Percentiles rank a stretch among this genome's conserved stretches.
These are phyloP conservation scores for Microcebus griseorufus DNA, from an alignment of 2,113 vertebrate genomes.

Conservation along the genomic window DNA sequence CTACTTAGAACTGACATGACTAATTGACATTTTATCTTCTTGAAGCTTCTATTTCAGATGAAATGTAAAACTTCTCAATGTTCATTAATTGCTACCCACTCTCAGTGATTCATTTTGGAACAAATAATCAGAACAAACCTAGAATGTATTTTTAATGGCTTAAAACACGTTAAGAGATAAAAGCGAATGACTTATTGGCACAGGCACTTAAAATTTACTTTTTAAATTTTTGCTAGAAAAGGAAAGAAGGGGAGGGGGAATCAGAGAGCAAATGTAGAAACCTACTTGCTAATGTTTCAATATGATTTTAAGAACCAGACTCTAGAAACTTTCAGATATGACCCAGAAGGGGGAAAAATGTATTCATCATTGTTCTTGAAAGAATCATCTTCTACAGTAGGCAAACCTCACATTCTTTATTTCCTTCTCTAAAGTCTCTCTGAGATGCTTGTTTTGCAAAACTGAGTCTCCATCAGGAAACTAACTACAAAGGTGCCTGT, in stretches of 20 bases:
- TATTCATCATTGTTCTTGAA: background rate
- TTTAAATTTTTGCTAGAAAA: slow-evolving; percentile 12
- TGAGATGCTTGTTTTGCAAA: slow-evolving; percentile 3
- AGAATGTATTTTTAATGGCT: background rate
- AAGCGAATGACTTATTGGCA: background rate
- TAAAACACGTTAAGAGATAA: slow-evolving; percentile 1
- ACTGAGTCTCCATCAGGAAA: background rate
- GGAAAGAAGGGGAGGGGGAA: background rate
- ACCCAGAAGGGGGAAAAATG: background rate
- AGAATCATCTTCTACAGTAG: background rate
- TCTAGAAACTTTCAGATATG: background rate
- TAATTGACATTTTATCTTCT: background rate
- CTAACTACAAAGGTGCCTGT: background rate
- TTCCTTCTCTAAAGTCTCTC: background rate
- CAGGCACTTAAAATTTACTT: background rate
- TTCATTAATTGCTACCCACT: background rate
- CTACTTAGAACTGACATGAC: background rate
- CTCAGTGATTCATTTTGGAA: background rate
- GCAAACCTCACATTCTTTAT: background rate
- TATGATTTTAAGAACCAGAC: background rate
- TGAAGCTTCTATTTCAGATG: background rate
- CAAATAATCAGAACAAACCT: background rate
- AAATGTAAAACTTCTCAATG: background rate
- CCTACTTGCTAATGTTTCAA: background rate
- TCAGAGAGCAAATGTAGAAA: background rate